Evolutionary conservation across 2,113 vertebrate species (phyloP).

Genomic region (Butastur rufipennis): DNA sequence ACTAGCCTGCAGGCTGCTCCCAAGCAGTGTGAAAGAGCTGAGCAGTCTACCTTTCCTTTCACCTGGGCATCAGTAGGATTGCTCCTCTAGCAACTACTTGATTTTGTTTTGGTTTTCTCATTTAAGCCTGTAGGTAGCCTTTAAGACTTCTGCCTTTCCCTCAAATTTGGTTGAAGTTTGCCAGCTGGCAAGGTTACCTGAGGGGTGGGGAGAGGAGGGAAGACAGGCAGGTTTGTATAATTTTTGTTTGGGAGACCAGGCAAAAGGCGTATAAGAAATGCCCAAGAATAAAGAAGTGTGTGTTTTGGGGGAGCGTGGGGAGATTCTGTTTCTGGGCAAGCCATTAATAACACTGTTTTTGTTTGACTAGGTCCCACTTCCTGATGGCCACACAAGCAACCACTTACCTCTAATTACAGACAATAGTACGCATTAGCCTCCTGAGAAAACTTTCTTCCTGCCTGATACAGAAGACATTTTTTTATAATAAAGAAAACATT

Average conservation of each 20-base stretch:
- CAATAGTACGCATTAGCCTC: slow-evolving; percentile 72
- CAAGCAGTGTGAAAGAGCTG: not conserved
- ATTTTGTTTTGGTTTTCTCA: not conserved
- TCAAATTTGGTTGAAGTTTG: not conserved
- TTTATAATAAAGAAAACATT: slow-evolving; percentile 74
- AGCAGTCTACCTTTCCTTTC: not conserved
- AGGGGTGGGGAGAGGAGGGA: not conserved
- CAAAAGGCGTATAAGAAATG: not conserved
- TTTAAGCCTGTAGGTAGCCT: not conserved
- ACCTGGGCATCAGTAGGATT: not conserved
- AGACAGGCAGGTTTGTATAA: not conserved
- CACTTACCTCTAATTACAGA: slow-evolving; percentile 77
- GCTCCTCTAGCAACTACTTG: not conserved
- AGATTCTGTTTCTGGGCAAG: not conserved
- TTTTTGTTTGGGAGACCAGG: not conserved
- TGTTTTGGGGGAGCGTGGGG: not conserved
- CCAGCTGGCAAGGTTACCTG: not conserved
- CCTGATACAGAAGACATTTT: slow-evolving; percentile 64
- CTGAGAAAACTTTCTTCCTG: slow-evolving; percentile 38
- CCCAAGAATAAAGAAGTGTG: not conserved
- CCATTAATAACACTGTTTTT: not conserved
- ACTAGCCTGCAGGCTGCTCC: not conserved
- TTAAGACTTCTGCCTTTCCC: not conserved
- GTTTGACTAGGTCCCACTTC: slow-evolving; percentile 58
- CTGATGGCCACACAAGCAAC: slow-evolving; percentile 77